Conservation (phyloP, 2,888 invertebrate genomes). For the Diaphora mendica region DNA sequence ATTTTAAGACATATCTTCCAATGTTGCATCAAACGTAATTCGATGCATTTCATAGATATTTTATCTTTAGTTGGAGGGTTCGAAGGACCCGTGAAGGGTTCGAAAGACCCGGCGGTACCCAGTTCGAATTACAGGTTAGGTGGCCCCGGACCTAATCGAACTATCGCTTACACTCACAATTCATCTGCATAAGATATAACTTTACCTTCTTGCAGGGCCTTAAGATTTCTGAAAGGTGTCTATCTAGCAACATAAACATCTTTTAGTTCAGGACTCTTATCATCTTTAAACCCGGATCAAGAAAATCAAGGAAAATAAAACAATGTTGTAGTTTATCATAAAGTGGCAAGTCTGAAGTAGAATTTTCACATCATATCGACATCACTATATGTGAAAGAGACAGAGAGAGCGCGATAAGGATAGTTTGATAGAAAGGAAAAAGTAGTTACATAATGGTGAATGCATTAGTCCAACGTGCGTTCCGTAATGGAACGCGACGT, state of each 20-base stretch:
- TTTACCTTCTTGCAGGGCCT: no score
- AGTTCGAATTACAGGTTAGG: neutral
- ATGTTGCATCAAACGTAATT: neutral
- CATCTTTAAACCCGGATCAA: neutral
- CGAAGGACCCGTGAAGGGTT: neutral
- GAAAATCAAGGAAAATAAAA: neutral
- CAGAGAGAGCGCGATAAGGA: neutral
- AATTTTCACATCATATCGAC: neutral
- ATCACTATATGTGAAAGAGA: neutral
- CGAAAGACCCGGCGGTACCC: neutral
- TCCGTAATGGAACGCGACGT: slow-evolving; percentile 12
- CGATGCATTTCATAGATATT: neutral
- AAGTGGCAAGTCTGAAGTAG: neutral
- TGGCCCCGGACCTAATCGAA: neutral
- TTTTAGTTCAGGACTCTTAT: neutral
- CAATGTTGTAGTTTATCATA: neutral
- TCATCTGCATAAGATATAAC: neutral
- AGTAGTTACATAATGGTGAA: neutral
- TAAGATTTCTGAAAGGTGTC: neutral
- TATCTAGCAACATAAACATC: no score
- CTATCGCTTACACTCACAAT: neutral
- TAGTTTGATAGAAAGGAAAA: neutral
- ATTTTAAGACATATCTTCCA: neutral
- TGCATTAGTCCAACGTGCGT: slow-evolving; percentile 16
- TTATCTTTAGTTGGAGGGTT: neutral